Conservation (phyloP, 1,140 invertebrate species). For the Parasteatoda tepidariorum region DNA sequence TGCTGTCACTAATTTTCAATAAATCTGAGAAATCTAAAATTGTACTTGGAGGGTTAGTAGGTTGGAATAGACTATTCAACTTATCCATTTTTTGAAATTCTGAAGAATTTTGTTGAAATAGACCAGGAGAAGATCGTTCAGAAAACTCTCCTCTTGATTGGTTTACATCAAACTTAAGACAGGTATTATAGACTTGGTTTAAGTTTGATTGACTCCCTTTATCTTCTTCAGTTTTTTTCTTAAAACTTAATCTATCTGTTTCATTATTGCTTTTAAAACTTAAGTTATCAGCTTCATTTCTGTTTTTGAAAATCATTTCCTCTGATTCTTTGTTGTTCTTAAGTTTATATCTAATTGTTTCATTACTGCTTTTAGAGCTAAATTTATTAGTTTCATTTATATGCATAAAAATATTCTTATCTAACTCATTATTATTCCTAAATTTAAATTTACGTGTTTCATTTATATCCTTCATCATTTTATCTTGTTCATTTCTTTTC, state of each 20-base stretch:
- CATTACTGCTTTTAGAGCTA: background rate
- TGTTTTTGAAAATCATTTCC: background rate
- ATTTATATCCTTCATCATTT: too few species aligned
- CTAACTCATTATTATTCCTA: too few species aligned
- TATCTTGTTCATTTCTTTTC: too few species aligned
- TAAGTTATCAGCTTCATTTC: background rate
- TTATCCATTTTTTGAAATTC: background rate
- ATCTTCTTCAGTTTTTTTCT: background rate
- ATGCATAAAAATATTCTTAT: too few species aligned
- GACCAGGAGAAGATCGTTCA: background rate
- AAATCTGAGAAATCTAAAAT: constrained; percentile 40
- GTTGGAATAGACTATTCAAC: background rate
- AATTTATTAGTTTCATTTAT: too few species aligned
- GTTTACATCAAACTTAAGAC: constrained; percentile 49
- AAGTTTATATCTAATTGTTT: background rate
- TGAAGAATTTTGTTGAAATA: background rate
- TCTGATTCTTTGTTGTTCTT: background rate
- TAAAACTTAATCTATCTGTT: background rate
- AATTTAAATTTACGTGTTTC: too few species aligned
- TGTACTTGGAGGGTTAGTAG: background rate
- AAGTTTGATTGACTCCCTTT: background rate
- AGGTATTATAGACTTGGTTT: background rate
- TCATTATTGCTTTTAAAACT: background rate
- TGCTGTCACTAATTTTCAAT: constrained; percentile 24
- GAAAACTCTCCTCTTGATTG: constrained; percentile 15